Evolutionary conservation across 30 jellyfish, hydroid and myxozoan species (phyloP).

Genomic region (Aurelia coerulea): DNA sequence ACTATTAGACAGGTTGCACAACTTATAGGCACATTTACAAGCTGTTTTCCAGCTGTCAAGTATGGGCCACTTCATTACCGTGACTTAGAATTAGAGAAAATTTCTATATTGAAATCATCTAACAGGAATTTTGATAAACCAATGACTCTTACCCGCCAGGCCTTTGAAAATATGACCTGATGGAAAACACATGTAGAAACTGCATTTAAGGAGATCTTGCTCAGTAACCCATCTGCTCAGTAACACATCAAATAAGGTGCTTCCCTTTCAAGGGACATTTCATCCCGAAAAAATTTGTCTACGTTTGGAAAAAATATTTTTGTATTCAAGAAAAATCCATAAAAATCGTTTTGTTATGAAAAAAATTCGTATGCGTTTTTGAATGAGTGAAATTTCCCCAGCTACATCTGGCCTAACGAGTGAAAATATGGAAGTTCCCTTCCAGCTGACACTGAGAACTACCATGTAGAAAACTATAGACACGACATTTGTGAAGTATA

Average conservation of each 20-base stretch:
- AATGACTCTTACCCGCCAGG: constrained; percentile 12
- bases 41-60: constrained; percentile 56
- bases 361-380: too few relatives aligned
- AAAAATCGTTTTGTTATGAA: too few relatives aligned
- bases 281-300: too few relatives aligned
- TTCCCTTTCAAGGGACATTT: too few relatives aligned
- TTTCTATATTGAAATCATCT: constrained; percentile 7
- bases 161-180: constrained; percentile 1
- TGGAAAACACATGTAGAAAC: constrained; percentile 33
- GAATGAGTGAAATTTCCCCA: too few relatives aligned
- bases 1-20: constrained; percentile 34
- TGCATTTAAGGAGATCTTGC: not conserved
- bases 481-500: too few relatives aligned
- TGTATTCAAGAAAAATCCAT: too few relatives aligned
- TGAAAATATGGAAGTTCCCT: too few relatives aligned
- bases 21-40: constrained; percentile 11
- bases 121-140: constrained; percentile 23
- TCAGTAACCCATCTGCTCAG: constrained; percentile 6
- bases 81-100: constrained; percentile 32
- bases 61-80: constrained; percentile 48
- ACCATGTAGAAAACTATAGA: too few relatives aligned
- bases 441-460: too few relatives aligned
- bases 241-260: not conserved
- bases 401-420: too few relatives aligned
- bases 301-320: too few relatives aligned